Conservation (phyloP, 2,113 vertebrate genomes). For the Salvator merianae region DNA sequence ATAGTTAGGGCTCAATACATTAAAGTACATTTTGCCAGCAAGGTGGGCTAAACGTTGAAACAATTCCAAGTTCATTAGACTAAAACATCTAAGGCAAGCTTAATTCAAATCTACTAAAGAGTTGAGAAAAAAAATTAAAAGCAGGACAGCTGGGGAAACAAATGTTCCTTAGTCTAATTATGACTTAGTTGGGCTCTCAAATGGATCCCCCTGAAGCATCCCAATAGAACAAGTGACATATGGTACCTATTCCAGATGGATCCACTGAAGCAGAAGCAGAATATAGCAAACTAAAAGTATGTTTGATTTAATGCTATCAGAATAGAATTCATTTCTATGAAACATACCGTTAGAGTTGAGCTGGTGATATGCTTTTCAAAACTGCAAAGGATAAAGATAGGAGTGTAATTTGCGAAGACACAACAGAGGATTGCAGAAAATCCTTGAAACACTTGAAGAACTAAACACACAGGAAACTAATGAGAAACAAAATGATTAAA, state of each 20-base stretch:
- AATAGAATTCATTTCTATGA: conserved; percentile 52
- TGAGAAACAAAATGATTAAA: background rate
- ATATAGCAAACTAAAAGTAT: conserved; percentile 54
- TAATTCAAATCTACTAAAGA: conserved; percentile 65
- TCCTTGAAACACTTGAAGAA: conserved; percentile 38
- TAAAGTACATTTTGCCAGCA: conserved; percentile 48
- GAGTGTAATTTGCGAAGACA: conserved; percentile 36
- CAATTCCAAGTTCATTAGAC: conserved; percentile 50
- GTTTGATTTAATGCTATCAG: conserved; percentile 60
- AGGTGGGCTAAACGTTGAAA: conserved; percentile 54
- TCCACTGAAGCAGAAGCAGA: conserved; percentile 55
- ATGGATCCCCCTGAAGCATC: conserved; percentile 67
- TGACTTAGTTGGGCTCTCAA: conserved; percentile 49
- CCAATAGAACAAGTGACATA: conserved; percentile 68
- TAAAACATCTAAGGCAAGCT: conserved; percentile 46
- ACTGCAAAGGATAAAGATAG: conserved; percentile 41
- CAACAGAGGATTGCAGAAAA: conserved; percentile 36
- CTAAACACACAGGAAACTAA: conserved; percentile 37
- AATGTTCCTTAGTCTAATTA: conserved; percentile 72
- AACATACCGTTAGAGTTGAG: conserved; percentile 49
- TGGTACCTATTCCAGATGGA: conserved; percentile 63
- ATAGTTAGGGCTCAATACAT: conserved; percentile 31
- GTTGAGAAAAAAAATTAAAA: conserved; percentile 60
- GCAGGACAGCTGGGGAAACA: conserved; percentile 68
- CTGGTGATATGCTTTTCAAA: conserved; percentile 29